Base-by-base conservation (phyloP, 2,113 vertebrate genomes). In the Vombatus ursinus region DNA sequence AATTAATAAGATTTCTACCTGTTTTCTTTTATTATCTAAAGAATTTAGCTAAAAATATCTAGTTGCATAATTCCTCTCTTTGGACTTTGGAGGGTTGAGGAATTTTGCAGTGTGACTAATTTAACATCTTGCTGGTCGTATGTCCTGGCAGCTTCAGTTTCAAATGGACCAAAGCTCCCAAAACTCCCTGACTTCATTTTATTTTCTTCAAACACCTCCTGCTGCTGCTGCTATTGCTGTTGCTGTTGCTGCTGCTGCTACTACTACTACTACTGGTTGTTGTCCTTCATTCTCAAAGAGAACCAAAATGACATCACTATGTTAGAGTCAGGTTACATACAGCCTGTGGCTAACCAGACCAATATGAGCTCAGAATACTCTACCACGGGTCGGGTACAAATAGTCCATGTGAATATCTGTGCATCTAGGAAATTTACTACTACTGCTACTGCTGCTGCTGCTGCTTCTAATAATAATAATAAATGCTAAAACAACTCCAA, bases 151-250 rank as follows among this genome's bases (percentile, higher is more conserved):
- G 31, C 57, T 37, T 68, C 25, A 47, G 50, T 94, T 52, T 90
- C 8, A 16, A 25, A 89, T 24, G 96, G 44, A 95, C 25, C 12
- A 10, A 7, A 47, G 53, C 91, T 97, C 93, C 96, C 48, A 96
- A 98, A 97, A 91, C 28, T 0, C 84, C 37, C 52, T 95, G 91
- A 96, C 49, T 52, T 97, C 1, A 91, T 95, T 92, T 96, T 96
- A 92, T 53, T 68, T 50, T 90, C 84, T 96, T 97, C 68, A 50
- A 95, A 97, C 77, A 49, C 19, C 12, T n/a, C 4, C 31, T 84
- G 3, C 68, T 77, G 26, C 61, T 77, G 26, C 61, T 68, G 25
- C 31, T 77, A 0, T 31, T 77, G 8, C 68, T 61, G 19, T 5
- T 49, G 48, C 48, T 49, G 48, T 5, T 49, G 5, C 48, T 49